Evolutionary conservation across 2,113 vertebrate genomes (phyloP).

Genomic region (pig (Sus scrofa)): DNA sequence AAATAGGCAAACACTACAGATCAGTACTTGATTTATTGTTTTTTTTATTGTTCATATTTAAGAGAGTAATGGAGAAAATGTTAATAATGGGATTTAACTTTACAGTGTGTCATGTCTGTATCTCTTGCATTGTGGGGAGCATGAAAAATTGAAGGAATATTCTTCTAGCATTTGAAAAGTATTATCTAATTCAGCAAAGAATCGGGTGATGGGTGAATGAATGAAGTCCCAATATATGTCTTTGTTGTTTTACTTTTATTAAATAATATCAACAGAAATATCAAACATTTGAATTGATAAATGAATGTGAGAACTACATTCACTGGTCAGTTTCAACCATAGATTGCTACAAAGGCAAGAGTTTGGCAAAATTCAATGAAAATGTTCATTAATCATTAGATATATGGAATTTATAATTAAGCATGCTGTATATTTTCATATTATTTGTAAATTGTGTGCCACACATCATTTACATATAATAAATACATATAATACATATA

Average conservation of each 20-base stretch:
- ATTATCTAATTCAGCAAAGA: constrained; percentile 47
- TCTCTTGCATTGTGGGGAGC: not conserved
- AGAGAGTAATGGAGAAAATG: constrained; percentile 6
- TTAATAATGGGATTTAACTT: constrained; percentile 38
- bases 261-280: constrained; percentile 49
- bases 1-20: constrained; percentile 36
- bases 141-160: not conserved
- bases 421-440: not conserved
- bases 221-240: not conserved
- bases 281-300: not conserved
- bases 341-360: not conserved
- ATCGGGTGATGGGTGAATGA: not conserved
- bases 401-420: constrained; percentile 42
- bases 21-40: constrained; percentile 30
- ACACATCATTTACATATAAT: not conserved
- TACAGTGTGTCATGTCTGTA: not conserved
- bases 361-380: constrained; percentile 48
- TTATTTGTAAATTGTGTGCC: constrained; percentile 49
- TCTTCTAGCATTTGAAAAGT: constrained; percentile 54
- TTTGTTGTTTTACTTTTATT: constrained; percentile 56
- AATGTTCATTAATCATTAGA: constrained; percentile 32
- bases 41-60: constrained; percentile 23
- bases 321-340: not conserved
- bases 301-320: constrained; percentile 1
- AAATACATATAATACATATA: not conserved